phyloP scores from a whole-genome alignment of 2,797 vertebrate genomes.

The Serranus cabrilla region DNA sequence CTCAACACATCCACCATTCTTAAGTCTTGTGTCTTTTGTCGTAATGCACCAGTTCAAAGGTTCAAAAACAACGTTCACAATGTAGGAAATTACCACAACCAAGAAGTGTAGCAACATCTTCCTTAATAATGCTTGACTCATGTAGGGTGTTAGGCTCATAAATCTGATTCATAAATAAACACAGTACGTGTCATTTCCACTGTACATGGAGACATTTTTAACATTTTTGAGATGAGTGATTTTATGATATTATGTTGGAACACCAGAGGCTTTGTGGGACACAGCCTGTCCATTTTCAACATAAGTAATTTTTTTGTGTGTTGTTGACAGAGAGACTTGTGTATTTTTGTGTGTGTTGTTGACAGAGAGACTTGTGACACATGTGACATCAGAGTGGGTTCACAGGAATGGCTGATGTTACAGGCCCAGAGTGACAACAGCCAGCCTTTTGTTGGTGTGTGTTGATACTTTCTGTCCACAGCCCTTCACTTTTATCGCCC shows the following conservation, averaged over 20 bases:
- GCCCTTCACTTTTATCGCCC: constrained; percentile 39
- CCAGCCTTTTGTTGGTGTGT: constrained; percentile 49
- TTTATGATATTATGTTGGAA: background rate
- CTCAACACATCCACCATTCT: background rate
- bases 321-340: background rate
- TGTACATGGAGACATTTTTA: background rate
- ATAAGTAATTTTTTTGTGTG: background rate
- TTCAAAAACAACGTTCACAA: background rate
- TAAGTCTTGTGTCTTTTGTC: background rate
- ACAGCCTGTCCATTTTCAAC: background rate
- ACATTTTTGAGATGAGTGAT: background rate
- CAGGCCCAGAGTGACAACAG: constrained; percentile 44
- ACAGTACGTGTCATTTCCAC: background rate
- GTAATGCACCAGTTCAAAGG: background rate
- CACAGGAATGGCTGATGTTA: constrained; percentile 53
- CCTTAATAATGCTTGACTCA: background rate
- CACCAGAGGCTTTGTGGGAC: background rate
- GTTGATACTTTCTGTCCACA: constrained; percentile 58
- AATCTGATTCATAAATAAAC: constrained; percentile 1
- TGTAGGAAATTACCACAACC: background rate
- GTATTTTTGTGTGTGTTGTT: background rate
- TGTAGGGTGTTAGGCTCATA: background rate
- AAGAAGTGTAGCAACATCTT: background rate
- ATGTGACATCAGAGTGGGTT: constrained; percentile 39
- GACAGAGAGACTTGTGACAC: too few species aligned